Conservation (phyloP, 2,888 invertebrate species). For the Capitulum mitella region DNA sequence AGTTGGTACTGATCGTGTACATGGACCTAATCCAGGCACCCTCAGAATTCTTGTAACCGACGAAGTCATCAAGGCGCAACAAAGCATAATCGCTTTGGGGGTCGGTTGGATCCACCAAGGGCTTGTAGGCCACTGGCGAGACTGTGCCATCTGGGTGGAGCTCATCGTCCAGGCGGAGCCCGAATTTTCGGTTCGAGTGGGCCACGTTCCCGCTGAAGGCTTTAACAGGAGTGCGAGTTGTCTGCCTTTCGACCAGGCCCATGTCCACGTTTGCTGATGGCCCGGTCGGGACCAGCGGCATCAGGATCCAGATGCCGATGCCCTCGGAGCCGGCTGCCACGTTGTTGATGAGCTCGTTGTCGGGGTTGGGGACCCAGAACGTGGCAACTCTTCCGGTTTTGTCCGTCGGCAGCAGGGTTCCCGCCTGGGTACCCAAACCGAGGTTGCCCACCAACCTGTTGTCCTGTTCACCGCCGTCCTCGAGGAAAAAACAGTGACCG, state of each 20-base stretch:
- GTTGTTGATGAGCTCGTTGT: background rate
- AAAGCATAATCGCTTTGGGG: background rate
- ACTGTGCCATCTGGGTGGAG: background rate
- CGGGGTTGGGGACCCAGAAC: constrained; percentile 18
- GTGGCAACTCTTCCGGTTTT: background rate
- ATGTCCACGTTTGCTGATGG: background rate
- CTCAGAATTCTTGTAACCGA: constrained; percentile 4
- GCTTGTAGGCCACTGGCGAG: background rate
- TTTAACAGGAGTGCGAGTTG: background rate
- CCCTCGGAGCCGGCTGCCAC: constrained; percentile 16
- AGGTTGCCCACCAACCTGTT: background rate
- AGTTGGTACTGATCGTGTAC: background rate
- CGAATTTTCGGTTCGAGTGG: constrained; percentile 12
- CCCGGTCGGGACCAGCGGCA: background rate
- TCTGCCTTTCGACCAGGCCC: background rate
- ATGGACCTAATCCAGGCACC: background rate
- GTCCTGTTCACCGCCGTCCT: background rate
- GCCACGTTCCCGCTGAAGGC: background rate
- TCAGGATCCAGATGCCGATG: background rate
- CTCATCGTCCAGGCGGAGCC: background rate
- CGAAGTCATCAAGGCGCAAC: background rate
- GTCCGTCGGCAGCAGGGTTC: background rate
- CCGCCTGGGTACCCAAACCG: background rate
- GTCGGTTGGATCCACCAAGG: background rate
- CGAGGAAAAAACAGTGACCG: constrained; percentile 19